These are phyloP conservation scores for Diadegma fenestrale DNA, from an alignment of 2,888 invertebrate genomes.

Conservation along the genomic window DNA sequence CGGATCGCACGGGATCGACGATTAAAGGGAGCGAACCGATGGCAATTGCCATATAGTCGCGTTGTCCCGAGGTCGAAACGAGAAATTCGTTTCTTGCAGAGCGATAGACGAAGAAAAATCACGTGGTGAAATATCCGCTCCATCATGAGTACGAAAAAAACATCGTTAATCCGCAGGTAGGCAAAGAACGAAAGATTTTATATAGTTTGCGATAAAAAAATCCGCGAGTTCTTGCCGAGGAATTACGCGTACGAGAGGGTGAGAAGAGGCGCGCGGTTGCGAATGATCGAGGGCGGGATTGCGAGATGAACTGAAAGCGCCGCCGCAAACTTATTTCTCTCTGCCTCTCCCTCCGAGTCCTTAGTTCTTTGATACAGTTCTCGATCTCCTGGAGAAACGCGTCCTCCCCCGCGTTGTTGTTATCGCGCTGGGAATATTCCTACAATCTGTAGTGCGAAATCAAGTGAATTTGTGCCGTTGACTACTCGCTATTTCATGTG, in stretches of 20 bases:
- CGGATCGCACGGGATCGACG: not conserved
- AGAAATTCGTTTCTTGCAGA: not conserved
- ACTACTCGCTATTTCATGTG: not conserved
- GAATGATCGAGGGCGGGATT: constrained; percentile 6
- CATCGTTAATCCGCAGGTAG: constrained; percentile 56
- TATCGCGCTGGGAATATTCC: not conserved
- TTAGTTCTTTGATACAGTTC: not conserved
- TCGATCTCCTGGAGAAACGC: not conserved
- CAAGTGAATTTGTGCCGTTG: not conserved
- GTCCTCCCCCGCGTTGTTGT: not conserved
- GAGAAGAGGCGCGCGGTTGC: not conserved
- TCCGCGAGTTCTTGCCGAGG: not conserved
- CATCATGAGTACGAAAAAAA: constrained; percentile 52
- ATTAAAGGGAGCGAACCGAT: not conserved
- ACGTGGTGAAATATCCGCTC: not conserved
- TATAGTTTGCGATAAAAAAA: not conserved
- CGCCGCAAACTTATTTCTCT: not conserved
- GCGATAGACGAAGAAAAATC: not conserved
- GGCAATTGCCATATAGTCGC: not conserved
- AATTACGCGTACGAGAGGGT: not conserved
- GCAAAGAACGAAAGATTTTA: not conserved
- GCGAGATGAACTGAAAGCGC: not conserved
- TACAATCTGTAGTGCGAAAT: constrained; percentile 5
- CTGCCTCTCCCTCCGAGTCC: constrained; percentile 1
- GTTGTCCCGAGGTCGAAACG: not conserved